Conservation (phyloP, 2,113 vertebrate species). For the Osmerus eperlanus region DNA sequence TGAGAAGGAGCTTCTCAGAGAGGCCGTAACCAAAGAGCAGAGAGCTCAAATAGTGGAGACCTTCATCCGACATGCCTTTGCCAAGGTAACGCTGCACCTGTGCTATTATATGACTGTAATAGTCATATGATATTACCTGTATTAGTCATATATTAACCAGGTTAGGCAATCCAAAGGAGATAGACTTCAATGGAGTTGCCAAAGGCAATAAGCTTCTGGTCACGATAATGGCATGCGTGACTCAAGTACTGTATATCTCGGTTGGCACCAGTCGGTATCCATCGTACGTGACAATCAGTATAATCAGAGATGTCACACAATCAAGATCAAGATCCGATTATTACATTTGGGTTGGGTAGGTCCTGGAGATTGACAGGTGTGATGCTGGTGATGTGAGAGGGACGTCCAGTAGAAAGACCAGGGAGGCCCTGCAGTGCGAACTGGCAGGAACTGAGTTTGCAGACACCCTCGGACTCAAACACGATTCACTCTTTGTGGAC, state of each 20-base stretch:
- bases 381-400: slow-evolving; percentile 76
- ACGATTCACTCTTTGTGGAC: slow-evolving; percentile 87
- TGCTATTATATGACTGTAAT: neutral
- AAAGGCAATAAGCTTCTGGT: no score
- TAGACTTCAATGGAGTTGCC: no score
- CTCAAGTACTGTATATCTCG: no score
- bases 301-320: no score
- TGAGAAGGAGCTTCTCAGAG: slow-evolving; percentile 78
- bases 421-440: slow-evolving; percentile 85
- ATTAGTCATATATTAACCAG: neutral
- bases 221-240: no score
- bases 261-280: no score
- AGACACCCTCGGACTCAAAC: slow-evolving; percentile 83
- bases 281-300: no score
- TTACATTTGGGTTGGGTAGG: slow-evolving; percentile 58
- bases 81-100: slow-evolving; percentile 73
- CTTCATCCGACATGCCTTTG: slow-evolving; percentile 92
- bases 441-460: slow-evolving; percentile 89
- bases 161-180: neutral
- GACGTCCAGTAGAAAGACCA: slow-evolving; percentile 73
- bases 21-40: slow-evolving; percentile 84
- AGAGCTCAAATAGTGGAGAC: slow-evolving; percentile 86
- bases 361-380: slow-evolving; percentile 82
- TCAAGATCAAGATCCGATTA: no score
- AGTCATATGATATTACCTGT: no score